Conservation (phyloP, 1,140 invertebrate species). For the Pteromalus puparum region DNA sequence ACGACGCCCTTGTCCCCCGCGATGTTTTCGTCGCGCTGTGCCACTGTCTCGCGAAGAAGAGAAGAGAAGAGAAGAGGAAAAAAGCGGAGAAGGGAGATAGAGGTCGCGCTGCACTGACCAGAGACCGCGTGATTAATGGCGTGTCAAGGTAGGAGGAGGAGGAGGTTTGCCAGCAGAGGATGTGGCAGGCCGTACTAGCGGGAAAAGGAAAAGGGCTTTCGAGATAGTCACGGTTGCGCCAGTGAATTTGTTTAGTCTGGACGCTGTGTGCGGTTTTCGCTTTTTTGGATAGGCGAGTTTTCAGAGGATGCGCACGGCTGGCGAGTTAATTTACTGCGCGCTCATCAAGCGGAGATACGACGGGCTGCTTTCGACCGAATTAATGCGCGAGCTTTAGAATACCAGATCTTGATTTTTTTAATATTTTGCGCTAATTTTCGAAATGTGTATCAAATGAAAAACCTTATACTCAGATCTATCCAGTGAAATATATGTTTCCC, state of each 20-base stretch:
- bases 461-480: too few species aligned
- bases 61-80: constrained; percentile 8
- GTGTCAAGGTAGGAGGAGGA: not conserved
- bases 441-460: too few species aligned
- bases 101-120: constrained; percentile 1
- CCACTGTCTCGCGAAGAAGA: not conserved
- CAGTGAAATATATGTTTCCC: too few species aligned
- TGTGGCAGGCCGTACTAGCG: not conserved
- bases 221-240: not conserved
- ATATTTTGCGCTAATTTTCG: too few species aligned
- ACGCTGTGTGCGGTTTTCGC: not conserved
- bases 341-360: too few species aligned
- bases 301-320: too few species aligned
- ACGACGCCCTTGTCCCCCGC: not conserved
- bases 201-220: too few species aligned
- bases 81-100: constrained; percentile 15
- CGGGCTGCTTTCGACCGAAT: too few species aligned
- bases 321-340: too few species aligned
- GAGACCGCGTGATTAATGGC: constrained; percentile 34
- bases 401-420: too few species aligned
- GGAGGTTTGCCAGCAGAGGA: not conserved
- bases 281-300: too few species aligned
- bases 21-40: not conserved
- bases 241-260: constrained; percentile 25
- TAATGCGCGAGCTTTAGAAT: too few species aligned